Percentiles rank a stretch among this genome's conserved stretches.
phyloP scores from a whole-genome alignment of 2,888 invertebrate species.

The Stenolophus ochropezus region DNA sequence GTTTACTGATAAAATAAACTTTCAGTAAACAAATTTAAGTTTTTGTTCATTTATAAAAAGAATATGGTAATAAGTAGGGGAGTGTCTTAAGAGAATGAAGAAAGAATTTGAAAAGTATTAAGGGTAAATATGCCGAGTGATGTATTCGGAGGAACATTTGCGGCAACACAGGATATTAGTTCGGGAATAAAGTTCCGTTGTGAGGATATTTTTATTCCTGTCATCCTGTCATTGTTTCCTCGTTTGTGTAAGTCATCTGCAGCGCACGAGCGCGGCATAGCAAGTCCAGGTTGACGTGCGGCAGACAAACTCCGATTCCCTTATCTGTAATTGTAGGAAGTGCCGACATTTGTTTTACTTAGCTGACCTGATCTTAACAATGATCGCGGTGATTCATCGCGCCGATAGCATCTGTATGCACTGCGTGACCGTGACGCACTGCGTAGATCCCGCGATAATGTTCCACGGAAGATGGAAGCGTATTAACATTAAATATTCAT shows the following conservation, averaged over 20 bases:
- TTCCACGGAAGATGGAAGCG: background rate
- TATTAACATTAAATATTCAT: conserved; percentile 13
- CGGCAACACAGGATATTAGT: no score
- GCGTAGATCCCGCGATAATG: background rate
- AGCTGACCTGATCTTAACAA: conserved; percentile 61
- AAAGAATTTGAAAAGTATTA: no score
- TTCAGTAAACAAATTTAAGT: no score
- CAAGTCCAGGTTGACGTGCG: background rate
- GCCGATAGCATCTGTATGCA: background rate
- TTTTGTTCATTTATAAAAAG: no score
- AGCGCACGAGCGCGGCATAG: conserved; percentile 51
- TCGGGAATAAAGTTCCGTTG: no score
- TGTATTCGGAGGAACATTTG: no score
- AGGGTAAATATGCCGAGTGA: no score
- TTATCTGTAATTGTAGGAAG: conserved; percentile 64
- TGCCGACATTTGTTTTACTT: conserved; percentile 64
- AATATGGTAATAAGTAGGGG: no score
- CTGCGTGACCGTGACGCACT: background rate
- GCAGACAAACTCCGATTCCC: background rate
- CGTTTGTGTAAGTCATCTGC: conserved; percentile 59
- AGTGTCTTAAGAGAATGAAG: no score
- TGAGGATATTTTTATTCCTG: background rate
- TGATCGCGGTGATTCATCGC: conserved; percentile 62
- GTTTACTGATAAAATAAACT: no score
- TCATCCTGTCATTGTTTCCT: conserved; percentile 57